Evolutionary conservation across 2,113 vertebrate genomes (phyloP), one percentile per base, ranked within the genome.

Genomic region (Eidolon helvum): DNA sequence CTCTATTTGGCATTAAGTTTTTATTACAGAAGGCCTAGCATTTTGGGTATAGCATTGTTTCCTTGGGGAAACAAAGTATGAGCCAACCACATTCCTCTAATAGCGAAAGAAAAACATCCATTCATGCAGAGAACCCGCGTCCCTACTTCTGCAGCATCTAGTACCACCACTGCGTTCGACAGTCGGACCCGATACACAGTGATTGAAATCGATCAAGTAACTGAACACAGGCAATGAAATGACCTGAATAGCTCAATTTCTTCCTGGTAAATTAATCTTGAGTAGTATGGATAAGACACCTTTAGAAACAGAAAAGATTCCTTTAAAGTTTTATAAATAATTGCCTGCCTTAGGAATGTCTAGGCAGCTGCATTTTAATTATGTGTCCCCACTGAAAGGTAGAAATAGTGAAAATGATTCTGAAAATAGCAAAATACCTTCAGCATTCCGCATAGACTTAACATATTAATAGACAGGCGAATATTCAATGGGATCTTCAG

Each of bases 181-280:
- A 22, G 28, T n/a, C 59, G 24, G 18, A 12, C 61, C 33, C 78
- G 66, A 33, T 21, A 7, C 19, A 24, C 65, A 83, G 0, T 35
- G n/a, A 40, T 55, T 68, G 87, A 83, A 92, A 83, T 6, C 48
- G 90, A 94, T 86, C 15, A 0, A 6, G 19, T 92, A 33, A 65
- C 71, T 35, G 28, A 90, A 53, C 74, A 59, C 43, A n/a, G 22
- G 82, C 93, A 26, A 24, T 16, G 45, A 86, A 75, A 85, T 83
- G 77, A 68, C 68, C 94, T 59, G 59, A 84, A 61, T 86, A 84
- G 95, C 83, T 96, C 90, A 24, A 38, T 96, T 88, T 95, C 90
- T 96, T 96, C 68, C 85, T 89, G 75, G 88, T 95, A 59, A 86
- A 79, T 96, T 91, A 48, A 93, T 90, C 89, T 93, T 57, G 33